phyloP scores from a whole-genome alignment of 2,113 vertebrate species.

The Toxotes chatareus region DNA sequence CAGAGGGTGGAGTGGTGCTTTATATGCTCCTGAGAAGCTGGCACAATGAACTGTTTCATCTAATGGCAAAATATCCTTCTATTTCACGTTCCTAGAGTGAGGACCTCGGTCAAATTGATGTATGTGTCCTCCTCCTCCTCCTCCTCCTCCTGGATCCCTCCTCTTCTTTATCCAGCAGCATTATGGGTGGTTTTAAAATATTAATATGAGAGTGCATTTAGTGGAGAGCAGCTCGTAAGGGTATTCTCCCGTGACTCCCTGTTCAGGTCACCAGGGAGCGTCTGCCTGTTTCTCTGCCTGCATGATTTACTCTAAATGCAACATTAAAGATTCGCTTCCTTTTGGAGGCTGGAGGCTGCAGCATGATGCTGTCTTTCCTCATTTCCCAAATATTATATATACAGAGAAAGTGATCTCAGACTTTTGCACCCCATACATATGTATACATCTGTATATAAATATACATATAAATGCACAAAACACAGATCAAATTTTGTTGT shows the following conservation, averaged over 20 bases:
- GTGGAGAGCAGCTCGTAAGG: slow-evolving; percentile 92
- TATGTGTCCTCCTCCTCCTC: slow-evolving; percentile 92
- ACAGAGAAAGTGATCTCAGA: no score
- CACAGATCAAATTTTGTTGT: neutral
- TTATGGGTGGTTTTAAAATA: slow-evolving; percentile 99
- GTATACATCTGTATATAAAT: neutral
- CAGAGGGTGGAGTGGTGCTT: slow-evolving; percentile 72
- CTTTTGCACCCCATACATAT: neutral
- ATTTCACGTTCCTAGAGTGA: slow-evolving; percentile 93
- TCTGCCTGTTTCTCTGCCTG: slow-evolving; percentile 89
- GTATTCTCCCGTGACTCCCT: slow-evolving; percentile 93
- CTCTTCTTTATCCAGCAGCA: slow-evolving; percentile 86
- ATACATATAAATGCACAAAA: neutral
- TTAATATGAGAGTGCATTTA: slow-evolving; percentile 99
- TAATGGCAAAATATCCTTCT: slow-evolving; percentile 92
- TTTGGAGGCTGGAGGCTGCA: slow-evolving; percentile 10
- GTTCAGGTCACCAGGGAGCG: slow-evolving; percentile 93
- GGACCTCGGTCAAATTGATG: slow-evolving; percentile 97
- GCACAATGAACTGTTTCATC: slow-evolving; percentile 92
- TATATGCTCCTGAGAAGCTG: slow-evolving; percentile 89
- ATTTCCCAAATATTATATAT: neutral
- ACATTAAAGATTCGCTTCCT: slow-evolving; percentile 91
- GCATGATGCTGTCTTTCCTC: slow-evolving; percentile 61
- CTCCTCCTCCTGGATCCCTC: slow-evolving; percentile 69
- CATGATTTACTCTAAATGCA: slow-evolving; percentile 97